Conservation (phyloP, 2,888 invertebrate species). For the Miltochrista miniata region DNA sequence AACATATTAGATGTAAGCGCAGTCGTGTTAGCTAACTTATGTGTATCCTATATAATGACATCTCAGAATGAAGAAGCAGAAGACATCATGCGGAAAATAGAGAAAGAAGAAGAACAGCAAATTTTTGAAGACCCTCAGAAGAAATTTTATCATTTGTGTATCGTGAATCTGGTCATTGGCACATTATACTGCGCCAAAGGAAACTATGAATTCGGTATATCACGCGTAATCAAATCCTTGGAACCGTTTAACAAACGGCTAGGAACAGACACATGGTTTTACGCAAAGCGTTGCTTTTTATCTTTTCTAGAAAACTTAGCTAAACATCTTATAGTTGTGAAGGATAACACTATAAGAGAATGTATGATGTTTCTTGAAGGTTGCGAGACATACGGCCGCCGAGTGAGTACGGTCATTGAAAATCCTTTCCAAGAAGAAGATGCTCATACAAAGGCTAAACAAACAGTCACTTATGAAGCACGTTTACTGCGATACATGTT, state of each 20-base stretch:
- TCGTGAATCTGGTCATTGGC: constrained; percentile 99
- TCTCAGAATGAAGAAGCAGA: constrained; percentile 99
- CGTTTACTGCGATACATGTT: constrained; percentile 92
- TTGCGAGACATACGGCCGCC: constrained; percentile 93
- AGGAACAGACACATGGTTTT: constrained; percentile 99
- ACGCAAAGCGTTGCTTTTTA: constrained; percentile 97
- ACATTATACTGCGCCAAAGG: constrained; percentile 99
- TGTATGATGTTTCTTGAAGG: constrained; percentile 95
- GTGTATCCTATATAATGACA: constrained; percentile 99
- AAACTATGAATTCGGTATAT: constrained; percentile 99
- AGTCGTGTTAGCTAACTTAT: constrained; percentile 98
- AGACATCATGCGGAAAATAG: constrained; percentile 98
- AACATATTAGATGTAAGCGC: constrained; percentile 97
- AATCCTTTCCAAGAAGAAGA: constrained; percentile 90
- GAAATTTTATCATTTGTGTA: constrained; percentile 97
- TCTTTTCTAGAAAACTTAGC: constrained; percentile 95
- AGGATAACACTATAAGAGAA: constrained; percentile 94
- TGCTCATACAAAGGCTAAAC: constrained; percentile 89
- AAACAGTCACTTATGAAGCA: constrained; percentile 96
- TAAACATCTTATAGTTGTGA: constrained; percentile 94
- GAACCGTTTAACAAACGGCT: constrained; percentile 97
- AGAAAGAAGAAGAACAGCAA: constrained; percentile 97
- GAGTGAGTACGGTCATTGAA: constrained; percentile 92
- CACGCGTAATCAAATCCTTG: constrained; percentile 97
- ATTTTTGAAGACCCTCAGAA: constrained; percentile 96